Base-by-base conservation (phyloP, 92 coral and sea anemone species). In the Virgularia gustaviana region DNA sequence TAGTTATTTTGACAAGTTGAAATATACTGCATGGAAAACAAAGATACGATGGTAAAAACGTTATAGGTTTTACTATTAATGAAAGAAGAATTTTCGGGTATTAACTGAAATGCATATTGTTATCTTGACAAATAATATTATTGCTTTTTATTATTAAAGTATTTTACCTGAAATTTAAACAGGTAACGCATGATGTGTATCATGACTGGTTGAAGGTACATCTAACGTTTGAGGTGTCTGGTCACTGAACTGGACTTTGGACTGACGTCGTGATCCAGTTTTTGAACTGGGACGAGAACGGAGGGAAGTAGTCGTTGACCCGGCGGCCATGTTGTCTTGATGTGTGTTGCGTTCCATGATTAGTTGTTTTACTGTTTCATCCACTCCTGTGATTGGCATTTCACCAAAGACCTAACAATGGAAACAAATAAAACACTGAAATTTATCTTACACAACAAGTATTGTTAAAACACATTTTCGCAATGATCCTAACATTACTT, bases 361-460 rank as follows among this genome's bases (percentile, higher is more conserved):
- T 6, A 91, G 96, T 78, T 91, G 96, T 71, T 91, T 91, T 16
- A 91, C 78, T 20, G 90, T 90, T 67, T 91, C 96, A 59, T 91
- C 97, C 84, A 91, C 86, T 36, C 96, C 91, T 8, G 88, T 90
- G 53, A 91, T 86, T 34, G 90, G 90, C 91, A 91, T 91, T 83
- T 91, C 95, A 34, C 95, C 95, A 49, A 91, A 91, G 55, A 91
- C 96, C 97, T 91, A 42, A 51, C 7, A 20, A 12, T 8, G 43
- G 13, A n/a, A n/a, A n/a, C n/a, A n/a, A n/a, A n/a, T n/a, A n/a
- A n/a, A n/a, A n/a, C n/a, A n/a, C n/a, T n/a, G n/a, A n/a, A n/a
- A n/a, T n/a, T n/a, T n/a, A n/a, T n/a, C n/a, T n/a, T n/a, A n/a
- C n/a, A n/a, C n/a, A n/a, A n/a, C n/a, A n/a, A n/a, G n/a, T n/a